phyloP scores from a whole-genome alignment of 2,797 vertebrate genomes.

The Acomys russatus region DNA sequence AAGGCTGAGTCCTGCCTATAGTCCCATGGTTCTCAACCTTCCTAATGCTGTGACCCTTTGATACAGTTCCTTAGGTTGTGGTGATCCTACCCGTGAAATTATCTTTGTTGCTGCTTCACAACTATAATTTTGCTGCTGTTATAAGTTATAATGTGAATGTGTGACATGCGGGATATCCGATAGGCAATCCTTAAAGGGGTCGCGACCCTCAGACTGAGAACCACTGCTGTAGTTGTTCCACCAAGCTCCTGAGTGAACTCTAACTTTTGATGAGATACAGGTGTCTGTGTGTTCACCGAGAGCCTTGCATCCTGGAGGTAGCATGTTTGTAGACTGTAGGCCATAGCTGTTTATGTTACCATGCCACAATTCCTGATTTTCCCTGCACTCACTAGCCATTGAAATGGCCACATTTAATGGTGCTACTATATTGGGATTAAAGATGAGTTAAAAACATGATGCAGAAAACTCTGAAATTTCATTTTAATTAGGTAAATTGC shows the following conservation, averaged over 20 bases:
- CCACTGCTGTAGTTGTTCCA: background rate
- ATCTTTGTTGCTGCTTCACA: background rate
- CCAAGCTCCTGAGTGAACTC: background rate
- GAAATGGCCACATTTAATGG: background rate
- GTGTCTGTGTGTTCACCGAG: background rate
- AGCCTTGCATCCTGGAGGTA: no score
- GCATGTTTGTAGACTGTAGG: background rate
- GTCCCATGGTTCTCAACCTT: background rate
- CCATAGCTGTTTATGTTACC: background rate
- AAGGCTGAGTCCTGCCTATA: background rate
- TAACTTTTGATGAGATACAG: background rate
- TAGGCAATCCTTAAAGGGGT: background rate
- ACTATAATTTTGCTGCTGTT: background rate
- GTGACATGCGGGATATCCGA: no score
- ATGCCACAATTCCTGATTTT: background rate
- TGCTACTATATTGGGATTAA: background rate
- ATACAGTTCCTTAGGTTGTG: background rate
- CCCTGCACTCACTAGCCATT: background rate
- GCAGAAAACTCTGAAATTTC: background rate
- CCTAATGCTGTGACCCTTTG: background rate
- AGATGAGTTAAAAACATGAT: conserved; percentile 3
- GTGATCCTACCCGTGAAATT: background rate
- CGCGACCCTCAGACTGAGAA: background rate
- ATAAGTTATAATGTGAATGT: background rate
- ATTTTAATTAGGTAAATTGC: conserved; percentile 17